A percentile compares a stretch with the other conserved stretches of the same genome.
Evolutionary conservation across 2,888 invertebrate species (phyloP).

Genomic region (Yponomeuta cagnagella): DNA sequence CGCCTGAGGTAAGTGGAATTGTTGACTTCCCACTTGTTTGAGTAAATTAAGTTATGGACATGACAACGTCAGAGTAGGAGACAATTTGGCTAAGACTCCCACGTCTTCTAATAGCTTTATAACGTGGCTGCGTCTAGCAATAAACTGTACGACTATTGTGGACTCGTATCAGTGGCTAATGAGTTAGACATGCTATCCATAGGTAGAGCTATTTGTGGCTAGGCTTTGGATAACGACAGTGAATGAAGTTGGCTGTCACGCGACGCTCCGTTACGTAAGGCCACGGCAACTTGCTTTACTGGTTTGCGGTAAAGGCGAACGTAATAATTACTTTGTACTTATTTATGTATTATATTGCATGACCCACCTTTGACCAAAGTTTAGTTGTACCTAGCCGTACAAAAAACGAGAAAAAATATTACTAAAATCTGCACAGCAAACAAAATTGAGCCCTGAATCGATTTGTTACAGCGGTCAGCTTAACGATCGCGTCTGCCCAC

Average conservation of each 20-base stretch:
- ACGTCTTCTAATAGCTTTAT: background rate
- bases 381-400: background rate
- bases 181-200: background rate
- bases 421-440: background rate
- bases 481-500: slow-evolving; percentile 7
- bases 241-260: slow-evolving; percentile 63
- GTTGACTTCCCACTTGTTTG: slow-evolving; percentile 8
- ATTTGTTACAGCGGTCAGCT: slow-evolving; percentile 13
- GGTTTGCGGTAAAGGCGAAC: slow-evolving; percentile 56
- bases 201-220: background rate
- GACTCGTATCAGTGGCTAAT: slow-evolving; percentile 6
- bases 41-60: slow-evolving; percentile 4
- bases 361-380: slow-evolving; percentile 24
- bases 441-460: background rate
- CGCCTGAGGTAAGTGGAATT: slow-evolving; percentile 1
- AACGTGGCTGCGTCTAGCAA: background rate
- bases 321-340: slow-evolving; percentile 61
- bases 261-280: slow-evolving; percentile 57
- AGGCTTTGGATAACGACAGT: slow-evolving; percentile 30
- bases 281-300: slow-evolving; percentile 51
- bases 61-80: background rate
- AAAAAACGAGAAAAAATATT: background rate
- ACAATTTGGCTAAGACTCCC: background rate
- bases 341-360: background rate
- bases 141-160: background rate